Conservation (phyloP, 2,113 vertebrate species). For the Chroicocephalus ridibundus region DNA sequence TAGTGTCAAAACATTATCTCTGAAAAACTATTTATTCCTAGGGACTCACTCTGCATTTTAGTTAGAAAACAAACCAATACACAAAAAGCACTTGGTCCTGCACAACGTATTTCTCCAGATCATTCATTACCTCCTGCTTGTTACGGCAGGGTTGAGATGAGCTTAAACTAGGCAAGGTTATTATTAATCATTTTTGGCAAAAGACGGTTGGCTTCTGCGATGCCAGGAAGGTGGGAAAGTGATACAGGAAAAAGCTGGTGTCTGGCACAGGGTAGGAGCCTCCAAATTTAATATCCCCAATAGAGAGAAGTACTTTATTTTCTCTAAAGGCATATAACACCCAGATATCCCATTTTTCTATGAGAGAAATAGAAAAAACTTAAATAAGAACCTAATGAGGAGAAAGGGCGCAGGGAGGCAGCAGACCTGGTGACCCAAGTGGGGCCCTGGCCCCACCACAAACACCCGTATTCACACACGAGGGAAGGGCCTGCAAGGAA, state of each 20-base stretch:
- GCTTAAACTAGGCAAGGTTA: neutral
- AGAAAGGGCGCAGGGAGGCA: neutral
- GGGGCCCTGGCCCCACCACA: neutral
- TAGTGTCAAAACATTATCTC: neutral
- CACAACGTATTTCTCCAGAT: neutral
- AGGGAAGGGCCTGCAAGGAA: neutral
- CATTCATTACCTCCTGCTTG: neutral
- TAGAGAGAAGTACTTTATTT: neutral
- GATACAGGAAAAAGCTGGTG: neutral
- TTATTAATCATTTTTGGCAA: neutral
- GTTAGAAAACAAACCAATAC: neutral
- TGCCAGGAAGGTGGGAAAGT: neutral
- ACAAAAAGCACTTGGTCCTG: neutral
- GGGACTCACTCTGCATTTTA: neutral
- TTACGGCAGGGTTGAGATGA: neutral
- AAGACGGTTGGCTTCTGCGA: neutral
- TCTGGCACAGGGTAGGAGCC: neutral
- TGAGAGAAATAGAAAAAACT: neutral
- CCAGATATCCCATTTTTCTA: neutral
- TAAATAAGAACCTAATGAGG: neutral
- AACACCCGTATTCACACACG: fast-evolving
- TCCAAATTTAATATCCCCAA: neutral
- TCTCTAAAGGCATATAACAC: neutral
- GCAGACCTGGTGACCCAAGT: neutral
- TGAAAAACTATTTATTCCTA: neutral